Percentiles rank a stretch among this genome's conserved stretches.
phyloP scores from a whole-genome alignment of 1,140 invertebrate genomes.

The Aphelenchoides besseyi region DNA sequence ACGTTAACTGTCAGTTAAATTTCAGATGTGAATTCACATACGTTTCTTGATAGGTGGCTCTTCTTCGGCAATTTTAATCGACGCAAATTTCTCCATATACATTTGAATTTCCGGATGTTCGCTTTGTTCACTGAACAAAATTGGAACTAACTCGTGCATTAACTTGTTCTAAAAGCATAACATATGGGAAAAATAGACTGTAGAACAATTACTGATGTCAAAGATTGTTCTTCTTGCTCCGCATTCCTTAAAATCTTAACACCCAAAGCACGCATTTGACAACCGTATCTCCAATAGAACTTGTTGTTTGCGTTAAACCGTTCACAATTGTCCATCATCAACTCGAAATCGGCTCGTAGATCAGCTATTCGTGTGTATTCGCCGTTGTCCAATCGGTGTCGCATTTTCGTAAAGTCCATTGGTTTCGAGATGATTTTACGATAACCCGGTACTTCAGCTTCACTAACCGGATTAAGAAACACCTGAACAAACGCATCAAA shows the following conservation, averaged over 20 bases:
- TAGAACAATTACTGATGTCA: conserved; percentile 30
- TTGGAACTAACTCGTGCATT: not conserved
- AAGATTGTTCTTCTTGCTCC: conserved; percentile 26
- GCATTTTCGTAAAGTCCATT: conserved; percentile 42
- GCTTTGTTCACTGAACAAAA: not conserved
- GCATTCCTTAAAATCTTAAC: conserved; percentile 30
- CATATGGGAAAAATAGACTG: not conserved
- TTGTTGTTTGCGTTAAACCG: conserved; percentile 37
- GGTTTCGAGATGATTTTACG: conserved; percentile 30
- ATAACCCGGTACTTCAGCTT: conserved; percentile 45
- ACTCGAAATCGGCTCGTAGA: conserved; percentile 30
- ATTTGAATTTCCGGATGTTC: not conserved
- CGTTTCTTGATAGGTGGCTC: not conserved
- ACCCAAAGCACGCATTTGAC: conserved; percentile 35
- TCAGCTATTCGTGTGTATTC: conserved; percentile 38
- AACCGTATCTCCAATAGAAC: conserved; percentile 33
- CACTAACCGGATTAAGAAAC: conserved; percentile 39
- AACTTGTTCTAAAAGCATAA: conserved; percentile 2
- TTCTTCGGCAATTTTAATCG: not conserved
- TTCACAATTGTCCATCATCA: conserved; percentile 45
- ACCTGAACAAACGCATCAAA: conserved; percentile 24
- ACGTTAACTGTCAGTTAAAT: too few relatives aligned
- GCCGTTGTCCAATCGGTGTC: conserved; percentile 21
- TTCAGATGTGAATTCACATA: not conserved
- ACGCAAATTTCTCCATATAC: not conserved